Evolutionary conservation across 2,888 invertebrate species (phyloP).

Genomic region (Anoplius nigerrimus): DNA sequence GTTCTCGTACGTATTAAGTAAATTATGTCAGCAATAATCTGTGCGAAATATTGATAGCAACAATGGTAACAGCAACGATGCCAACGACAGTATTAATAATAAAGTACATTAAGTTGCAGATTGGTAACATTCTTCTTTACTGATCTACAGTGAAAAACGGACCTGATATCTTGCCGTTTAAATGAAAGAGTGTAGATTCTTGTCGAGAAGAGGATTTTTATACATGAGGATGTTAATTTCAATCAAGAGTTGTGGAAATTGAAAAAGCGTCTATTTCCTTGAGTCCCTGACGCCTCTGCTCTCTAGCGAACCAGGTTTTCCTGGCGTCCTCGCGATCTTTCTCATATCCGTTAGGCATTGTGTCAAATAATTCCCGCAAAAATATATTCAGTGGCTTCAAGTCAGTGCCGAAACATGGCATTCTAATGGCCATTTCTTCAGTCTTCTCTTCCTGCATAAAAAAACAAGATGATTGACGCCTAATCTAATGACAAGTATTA

Average conservation of each 20-base stretch:
- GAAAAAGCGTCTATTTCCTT: slow-evolving; percentile 54
- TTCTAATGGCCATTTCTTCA: slow-evolving; percentile 32
- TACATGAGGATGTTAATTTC: too few relatives aligned
- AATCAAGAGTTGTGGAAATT: slow-evolving; percentile 28
- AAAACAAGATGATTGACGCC: not conserved
- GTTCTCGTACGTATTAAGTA: too few relatives aligned
- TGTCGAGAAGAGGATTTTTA: too few relatives aligned
- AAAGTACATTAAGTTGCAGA: too few relatives aligned
- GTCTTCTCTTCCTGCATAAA: slow-evolving; percentile 17
- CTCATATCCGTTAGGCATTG: slow-evolving; percentile 39
- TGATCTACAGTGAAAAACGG: slow-evolving; percentile 2
- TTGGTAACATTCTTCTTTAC: not conserved
- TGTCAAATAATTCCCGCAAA: slow-evolving; percentile 25
- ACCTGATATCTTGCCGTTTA: too few relatives aligned
- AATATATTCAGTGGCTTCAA: slow-evolving; percentile 47
- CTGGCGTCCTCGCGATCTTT: slow-evolving; percentile 46
- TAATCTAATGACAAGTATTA: too few relatives aligned
- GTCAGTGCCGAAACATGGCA: slow-evolving; percentile 53
- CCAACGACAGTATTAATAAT: too few relatives aligned
- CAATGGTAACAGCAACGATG: too few relatives aligned
- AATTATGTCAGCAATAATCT: too few relatives aligned
- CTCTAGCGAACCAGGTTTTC: slow-evolving; percentile 64
- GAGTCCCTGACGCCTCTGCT: slow-evolving; percentile 47
- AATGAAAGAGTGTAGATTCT: too few relatives aligned
- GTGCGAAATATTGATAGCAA: too few relatives aligned